Evolutionary conservation across 2,113 vertebrate genomes (phyloP).

Genomic region (Perognathus longimembris): DNA sequence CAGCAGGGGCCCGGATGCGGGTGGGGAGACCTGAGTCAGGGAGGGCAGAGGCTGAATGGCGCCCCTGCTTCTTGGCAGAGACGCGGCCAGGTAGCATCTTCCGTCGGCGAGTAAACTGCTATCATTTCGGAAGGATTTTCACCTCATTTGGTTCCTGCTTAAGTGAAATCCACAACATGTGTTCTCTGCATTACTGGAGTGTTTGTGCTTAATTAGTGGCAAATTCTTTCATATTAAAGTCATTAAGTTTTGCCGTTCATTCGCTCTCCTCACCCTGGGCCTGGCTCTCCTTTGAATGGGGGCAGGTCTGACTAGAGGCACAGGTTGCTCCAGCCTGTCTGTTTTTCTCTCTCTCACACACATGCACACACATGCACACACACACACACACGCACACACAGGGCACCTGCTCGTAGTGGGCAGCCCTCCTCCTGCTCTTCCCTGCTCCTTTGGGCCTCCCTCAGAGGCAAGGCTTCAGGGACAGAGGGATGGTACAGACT

Average conservation of each 20-base stretch:
- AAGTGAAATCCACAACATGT: conserved; percentile 81
- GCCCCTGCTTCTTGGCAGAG: neutral
- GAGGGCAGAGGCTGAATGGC: neutral
- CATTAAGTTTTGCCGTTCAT: conserved; percentile 75
- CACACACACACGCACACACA: rapidly evolving
- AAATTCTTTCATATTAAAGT: conserved; percentile 82
- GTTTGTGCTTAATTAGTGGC: conserved; percentile 82
- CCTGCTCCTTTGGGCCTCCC: neutral
- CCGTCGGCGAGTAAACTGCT: conserved; percentile 65
- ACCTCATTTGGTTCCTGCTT: conserved; percentile 77
- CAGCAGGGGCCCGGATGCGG: neutral
- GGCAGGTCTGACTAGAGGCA: neutral
- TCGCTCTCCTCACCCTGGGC: conserved; percentile 68
- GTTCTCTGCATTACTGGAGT: conserved; percentile 77
- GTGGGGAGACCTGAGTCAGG: neutral
- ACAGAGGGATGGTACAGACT: neutral
- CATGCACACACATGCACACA: no score
- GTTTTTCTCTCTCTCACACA: neutral
- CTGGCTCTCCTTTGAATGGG: conserved; percentile 35
- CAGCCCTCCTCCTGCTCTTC: neutral
- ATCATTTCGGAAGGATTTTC: conserved; percentile 76
- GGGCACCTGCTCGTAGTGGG: neutral
- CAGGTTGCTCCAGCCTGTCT: neutral
- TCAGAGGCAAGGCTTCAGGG: neutral
- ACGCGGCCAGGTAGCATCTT: conserved; percentile 25